A percentile compares a stretch with the other conserved stretches of the same genome.
phyloP scores from a whole-genome alignment of 2,888 invertebrate species.

The Noctua janthe region DNA sequence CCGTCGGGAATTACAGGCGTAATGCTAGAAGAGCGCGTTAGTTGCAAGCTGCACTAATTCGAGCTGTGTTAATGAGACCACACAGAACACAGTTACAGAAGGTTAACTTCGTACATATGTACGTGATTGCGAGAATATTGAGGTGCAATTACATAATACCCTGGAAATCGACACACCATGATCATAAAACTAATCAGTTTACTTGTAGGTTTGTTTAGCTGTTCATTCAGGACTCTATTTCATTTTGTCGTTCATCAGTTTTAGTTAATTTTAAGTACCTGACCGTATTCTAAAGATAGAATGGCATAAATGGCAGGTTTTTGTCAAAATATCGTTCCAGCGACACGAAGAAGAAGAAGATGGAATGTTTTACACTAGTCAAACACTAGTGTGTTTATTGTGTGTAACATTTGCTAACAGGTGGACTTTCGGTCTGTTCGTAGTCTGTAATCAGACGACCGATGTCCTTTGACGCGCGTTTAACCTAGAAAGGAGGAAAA shows the following conservation, averaged over 20 bases:
- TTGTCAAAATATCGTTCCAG: neutral
- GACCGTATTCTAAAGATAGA: neutral
- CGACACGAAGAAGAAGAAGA: neutral
- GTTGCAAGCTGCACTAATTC: conserved; percentile 53
- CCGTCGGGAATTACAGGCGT: conserved; percentile 12
- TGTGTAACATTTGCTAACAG: neutral
- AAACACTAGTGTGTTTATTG: neutral
- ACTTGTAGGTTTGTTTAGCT: neutral
- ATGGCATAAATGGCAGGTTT: neutral
- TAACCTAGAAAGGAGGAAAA: conserved; percentile 58
- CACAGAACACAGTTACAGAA: conserved; percentile 3
- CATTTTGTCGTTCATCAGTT: neutral
- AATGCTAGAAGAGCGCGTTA: conserved; percentile 37
- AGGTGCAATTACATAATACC: neutral
- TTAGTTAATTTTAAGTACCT: neutral
- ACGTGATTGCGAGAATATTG: neutral
- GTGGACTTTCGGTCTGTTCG: conserved; percentile 15
- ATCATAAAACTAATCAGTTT: neutral
- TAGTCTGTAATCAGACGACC: conserved; percentile 6
- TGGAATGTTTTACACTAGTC: neutral
- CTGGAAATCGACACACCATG: neutral
- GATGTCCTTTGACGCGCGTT: conserved; percentile 54
- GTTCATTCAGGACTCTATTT: neutral
- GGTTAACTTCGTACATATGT: neutral
- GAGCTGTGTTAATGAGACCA: conserved; percentile 53